Percentiles rank a stretch among this genome's conserved stretches.
Conservation (phyloP, 2,113 vertebrate species). For the Perca flavescens region DNA sequence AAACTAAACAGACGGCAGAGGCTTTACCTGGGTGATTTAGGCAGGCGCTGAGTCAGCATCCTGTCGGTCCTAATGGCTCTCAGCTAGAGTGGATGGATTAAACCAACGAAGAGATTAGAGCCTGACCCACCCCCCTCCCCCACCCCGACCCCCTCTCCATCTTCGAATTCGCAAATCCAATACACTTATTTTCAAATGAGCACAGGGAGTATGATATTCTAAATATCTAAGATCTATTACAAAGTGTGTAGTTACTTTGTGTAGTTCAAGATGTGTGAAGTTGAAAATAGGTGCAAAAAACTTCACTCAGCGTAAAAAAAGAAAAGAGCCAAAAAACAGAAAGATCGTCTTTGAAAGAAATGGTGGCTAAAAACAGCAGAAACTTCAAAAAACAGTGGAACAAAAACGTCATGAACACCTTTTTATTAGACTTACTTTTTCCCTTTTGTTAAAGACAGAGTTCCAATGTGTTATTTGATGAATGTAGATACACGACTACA, state of each 20-base stretch:
- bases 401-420: too few species aligned
- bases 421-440: neutral
- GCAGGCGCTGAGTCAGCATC: conserved; percentile 56
- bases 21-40: conserved; percentile 65
- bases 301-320: too few species aligned
- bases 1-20: conserved; percentile 52
- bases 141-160: neutral
- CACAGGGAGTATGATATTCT: neutral
- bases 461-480: neutral
- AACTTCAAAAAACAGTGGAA: too few species aligned
- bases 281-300: too few species aligned
- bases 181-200: conserved; percentile 1
- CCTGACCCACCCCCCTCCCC: neutral
- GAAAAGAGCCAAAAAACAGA: too few species aligned
- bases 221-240: neutral
- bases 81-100: conserved; percentile 15
- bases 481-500: neutral
- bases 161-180: conserved; percentile 13
- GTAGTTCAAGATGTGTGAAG: neutral
- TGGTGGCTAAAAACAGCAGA: too few species aligned
- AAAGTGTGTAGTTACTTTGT: neutral
- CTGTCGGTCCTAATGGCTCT: conserved; percentile 57
- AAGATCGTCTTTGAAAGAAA: too few species aligned
- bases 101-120: neutral
- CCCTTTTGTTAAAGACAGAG: neutral